These are phyloP conservation scores for Norana najaformis DNA, from an alignment of 2,888 invertebrate species.

Conservation along the genomic window DNA sequence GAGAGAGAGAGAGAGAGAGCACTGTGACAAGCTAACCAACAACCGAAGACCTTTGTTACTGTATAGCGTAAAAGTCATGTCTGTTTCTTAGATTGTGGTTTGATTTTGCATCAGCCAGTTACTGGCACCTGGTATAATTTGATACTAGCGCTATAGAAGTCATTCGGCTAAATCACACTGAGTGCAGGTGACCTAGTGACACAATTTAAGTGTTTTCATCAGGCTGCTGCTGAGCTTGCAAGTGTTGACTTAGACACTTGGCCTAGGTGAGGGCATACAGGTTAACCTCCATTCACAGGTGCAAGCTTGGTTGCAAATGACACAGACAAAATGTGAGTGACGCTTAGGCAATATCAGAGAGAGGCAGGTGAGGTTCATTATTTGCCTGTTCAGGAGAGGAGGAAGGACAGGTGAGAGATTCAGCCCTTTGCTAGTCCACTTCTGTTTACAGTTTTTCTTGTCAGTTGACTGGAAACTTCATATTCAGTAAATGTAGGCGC, in stretches of 20 bases:
- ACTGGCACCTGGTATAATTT: not conserved
- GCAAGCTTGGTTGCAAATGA: not conserved
- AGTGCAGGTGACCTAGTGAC: not conserved
- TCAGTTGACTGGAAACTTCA: not conserved
- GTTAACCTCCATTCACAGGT: not conserved
- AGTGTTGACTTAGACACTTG: constrained; percentile 13
- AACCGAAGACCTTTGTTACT: too few relatives aligned
- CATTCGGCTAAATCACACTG: not conserved
- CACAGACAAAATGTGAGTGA: constrained; percentile 13
- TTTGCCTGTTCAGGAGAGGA: not conserved
- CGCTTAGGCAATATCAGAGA: not conserved
- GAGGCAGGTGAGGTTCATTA: constrained; percentile 13
- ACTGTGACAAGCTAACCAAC: too few relatives aligned
- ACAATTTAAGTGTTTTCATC: not conserved
- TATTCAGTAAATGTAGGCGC: not conserved
- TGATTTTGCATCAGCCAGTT: too few relatives aligned
- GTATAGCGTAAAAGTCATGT: too few relatives aligned
- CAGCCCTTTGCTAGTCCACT: not conserved
- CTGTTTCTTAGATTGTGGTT: too few relatives aligned
- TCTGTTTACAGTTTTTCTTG: constrained; percentile 13
- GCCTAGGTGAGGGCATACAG: not conserved
- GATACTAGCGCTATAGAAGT: not conserved
- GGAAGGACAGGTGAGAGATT: not conserved
- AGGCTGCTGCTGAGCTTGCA: constrained; percentile 13
- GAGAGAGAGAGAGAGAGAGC: too few relatives aligned